Evolutionary conservation across 2,888 invertebrate species (phyloP).

Genomic region (Holacanthella duospinosa): DNA sequence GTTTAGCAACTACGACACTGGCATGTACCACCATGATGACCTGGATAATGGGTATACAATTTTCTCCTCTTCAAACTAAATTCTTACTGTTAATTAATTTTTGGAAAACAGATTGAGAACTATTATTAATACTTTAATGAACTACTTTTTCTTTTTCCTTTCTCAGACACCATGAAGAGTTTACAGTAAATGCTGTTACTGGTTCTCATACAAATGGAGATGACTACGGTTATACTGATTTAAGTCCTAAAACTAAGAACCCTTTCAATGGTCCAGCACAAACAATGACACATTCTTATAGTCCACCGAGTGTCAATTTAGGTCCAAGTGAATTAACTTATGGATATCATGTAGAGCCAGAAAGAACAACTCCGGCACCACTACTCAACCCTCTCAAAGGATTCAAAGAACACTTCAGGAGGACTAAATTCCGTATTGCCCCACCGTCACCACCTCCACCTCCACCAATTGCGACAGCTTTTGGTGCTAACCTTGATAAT

Average conservation of each 20-base stretch:
- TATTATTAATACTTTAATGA: too few relatives aligned
- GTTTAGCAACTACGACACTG: slow-evolving; percentile 7
- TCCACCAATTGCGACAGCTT: not conserved
- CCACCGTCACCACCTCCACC: not conserved
- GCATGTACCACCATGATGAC: not conserved
- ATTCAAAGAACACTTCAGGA: too few relatives aligned
- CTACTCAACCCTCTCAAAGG: too few relatives aligned
- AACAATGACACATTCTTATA: slow-evolving; percentile 1
- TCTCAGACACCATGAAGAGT: not conserved
- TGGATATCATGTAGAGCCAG: too few relatives aligned
- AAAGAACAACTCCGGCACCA: too few relatives aligned
- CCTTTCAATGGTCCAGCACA: slow-evolving; percentile 14
- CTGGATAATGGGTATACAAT: not conserved
- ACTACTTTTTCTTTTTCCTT: too few relatives aligned
- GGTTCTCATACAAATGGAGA: not conserved
- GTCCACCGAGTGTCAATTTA: not conserved
- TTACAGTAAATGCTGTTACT: not conserved
- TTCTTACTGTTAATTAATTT: too few relatives aligned
- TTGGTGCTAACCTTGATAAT: not conserved
- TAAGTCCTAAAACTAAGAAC: slow-evolving; percentile 9
- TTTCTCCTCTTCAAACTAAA: too few relatives aligned
- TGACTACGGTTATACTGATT: slow-evolving; percentile 19
- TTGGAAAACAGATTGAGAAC: too few relatives aligned
- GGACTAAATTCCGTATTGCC: too few relatives aligned
- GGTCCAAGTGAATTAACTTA: not conserved